Evolutionary conservation across 2,888 invertebrate species (phyloP).

Genomic region (Criorhina ranunculi): DNA sequence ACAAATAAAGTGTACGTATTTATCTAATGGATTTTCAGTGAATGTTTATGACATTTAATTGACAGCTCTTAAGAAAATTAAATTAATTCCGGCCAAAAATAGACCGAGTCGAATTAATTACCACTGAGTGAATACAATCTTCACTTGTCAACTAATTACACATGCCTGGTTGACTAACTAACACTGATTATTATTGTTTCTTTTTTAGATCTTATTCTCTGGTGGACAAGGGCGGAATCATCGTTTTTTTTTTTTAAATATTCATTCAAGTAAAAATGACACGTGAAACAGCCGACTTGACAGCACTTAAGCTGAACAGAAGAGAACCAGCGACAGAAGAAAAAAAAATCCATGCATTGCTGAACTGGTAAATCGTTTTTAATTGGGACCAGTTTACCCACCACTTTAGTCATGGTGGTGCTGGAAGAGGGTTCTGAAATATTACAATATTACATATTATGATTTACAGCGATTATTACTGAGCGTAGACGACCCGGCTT

Average conservation of each 20-base stretch:
- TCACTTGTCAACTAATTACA: conserved; percentile 71
- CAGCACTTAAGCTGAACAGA: conserved; percentile 52
- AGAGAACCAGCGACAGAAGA: conserved; percentile 19
- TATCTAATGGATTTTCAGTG: conserved; percentile 51
- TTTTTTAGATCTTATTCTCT: conserved; percentile 20
- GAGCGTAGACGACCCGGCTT: background rate
- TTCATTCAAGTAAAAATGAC: conserved; percentile 73
- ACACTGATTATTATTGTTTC: conserved; percentile 32
- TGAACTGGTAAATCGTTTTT: conserved; percentile 66
- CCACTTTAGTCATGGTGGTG: conserved; percentile 43
- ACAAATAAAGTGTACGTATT: conserved; percentile 8
- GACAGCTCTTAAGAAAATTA: conserved; percentile 58
- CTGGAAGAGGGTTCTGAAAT: conserved; percentile 33
- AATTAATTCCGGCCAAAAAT: conserved; percentile 60
- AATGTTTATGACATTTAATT: conserved; percentile 72
- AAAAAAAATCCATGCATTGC: conserved; percentile 45
- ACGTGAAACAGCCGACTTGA: conserved; percentile 64
- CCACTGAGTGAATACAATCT: conserved; percentile 66
- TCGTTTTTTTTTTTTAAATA: conserved; percentile 54
- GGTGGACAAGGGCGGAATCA: conserved; percentile 46
- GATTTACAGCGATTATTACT: conserved; percentile 55
- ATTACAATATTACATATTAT: conserved; percentile 61
- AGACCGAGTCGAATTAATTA: conserved; percentile 65
- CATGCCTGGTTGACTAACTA: conserved; percentile 61
- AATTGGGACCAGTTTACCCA: conserved; percentile 67